Conservation (phyloP, 2,113 vertebrate species). For the Bettongia penicillata region DNA sequence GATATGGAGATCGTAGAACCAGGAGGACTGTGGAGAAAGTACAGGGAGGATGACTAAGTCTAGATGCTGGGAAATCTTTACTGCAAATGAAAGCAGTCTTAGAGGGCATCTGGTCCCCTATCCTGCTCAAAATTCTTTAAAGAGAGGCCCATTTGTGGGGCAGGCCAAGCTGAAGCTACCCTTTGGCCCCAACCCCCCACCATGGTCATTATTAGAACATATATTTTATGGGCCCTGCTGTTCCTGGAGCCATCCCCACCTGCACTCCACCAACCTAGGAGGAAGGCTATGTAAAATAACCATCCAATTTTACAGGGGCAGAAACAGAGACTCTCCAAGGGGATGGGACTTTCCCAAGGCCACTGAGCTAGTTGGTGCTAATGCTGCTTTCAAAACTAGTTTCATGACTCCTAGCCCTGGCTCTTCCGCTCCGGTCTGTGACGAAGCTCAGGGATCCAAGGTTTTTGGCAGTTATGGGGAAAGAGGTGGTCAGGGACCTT, state of each 20-base stretch:
- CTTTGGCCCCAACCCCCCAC: too few species aligned
- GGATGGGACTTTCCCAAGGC: neutral
- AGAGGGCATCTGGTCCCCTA: neutral
- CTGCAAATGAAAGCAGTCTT: neutral
- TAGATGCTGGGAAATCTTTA: neutral
- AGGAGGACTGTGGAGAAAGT: neutral
- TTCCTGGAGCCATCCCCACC: neutral
- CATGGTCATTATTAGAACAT: neutral
- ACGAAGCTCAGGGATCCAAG: neutral
- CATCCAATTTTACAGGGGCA: neutral
- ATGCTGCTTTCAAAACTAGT: neutral
- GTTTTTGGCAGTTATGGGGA: neutral
- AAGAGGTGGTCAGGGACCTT: neutral
- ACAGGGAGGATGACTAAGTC: neutral
- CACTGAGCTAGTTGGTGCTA: neutral
- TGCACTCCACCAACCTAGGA: neutral
- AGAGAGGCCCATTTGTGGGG: neutral
- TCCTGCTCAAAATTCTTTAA: neutral
- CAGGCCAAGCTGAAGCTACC: too few species aligned
- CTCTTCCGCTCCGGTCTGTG: neutral
- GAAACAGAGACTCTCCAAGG: too few species aligned
- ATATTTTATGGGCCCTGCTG: neutral
- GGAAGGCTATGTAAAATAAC: neutral
- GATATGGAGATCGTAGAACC: too few species aligned
- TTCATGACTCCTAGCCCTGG: neutral